A percentile compares a stretch with the other conserved stretches of the same genome.
Evolutionary conservation across 2,888 invertebrate species (phyloP).

Genomic region (Chrysodeixis includens): DNA sequence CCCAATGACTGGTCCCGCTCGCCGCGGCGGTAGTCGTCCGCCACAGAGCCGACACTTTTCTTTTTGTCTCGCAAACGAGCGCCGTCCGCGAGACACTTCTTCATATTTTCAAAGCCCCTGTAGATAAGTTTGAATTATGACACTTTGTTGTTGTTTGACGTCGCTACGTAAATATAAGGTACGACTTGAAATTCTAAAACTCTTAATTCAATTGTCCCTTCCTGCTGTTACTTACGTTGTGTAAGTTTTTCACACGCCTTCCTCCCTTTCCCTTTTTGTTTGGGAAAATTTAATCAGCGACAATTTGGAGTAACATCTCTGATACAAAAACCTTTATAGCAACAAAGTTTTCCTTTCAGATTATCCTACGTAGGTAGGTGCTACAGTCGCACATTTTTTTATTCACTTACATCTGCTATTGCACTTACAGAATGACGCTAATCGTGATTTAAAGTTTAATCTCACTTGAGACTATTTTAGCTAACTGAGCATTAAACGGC

Average conservation of each 20-base stretch:
- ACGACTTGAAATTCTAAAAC: constrained; percentile 56
- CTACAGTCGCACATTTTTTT: no score
- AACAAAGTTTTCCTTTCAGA: neutral
- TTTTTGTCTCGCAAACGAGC: constrained; percentile 54
- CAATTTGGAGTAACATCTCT: constrained; percentile 40
- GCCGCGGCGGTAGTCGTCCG: constrained; percentile 22
- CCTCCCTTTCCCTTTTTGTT: constrained; percentile 30
- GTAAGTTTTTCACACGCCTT: constrained; percentile 44
- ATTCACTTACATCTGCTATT: no score
- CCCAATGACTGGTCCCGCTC: constrained; percentile 9
- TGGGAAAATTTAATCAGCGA: constrained; percentile 47
- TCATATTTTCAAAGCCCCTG: constrained; percentile 56
- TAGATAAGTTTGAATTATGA: constrained; percentile 72
- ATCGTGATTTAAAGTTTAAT: no score
- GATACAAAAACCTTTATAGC: neutral
- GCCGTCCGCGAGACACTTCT: constrained; percentile 47
- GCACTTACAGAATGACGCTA: no score
- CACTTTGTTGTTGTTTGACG: constrained; percentile 71
- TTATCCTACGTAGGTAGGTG: no score
- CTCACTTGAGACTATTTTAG: constrained; percentile 21
- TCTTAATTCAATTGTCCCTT: constrained; percentile 56
- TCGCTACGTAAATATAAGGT: constrained; percentile 60
- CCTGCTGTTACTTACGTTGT: constrained; percentile 36
- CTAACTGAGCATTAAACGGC: constrained; percentile 6
- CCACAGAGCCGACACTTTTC: constrained; percentile 59